Base-by-base conservation (phyloP, 2,888 invertebrate genomes). In the Synanthedon myopaeformis region DNA sequence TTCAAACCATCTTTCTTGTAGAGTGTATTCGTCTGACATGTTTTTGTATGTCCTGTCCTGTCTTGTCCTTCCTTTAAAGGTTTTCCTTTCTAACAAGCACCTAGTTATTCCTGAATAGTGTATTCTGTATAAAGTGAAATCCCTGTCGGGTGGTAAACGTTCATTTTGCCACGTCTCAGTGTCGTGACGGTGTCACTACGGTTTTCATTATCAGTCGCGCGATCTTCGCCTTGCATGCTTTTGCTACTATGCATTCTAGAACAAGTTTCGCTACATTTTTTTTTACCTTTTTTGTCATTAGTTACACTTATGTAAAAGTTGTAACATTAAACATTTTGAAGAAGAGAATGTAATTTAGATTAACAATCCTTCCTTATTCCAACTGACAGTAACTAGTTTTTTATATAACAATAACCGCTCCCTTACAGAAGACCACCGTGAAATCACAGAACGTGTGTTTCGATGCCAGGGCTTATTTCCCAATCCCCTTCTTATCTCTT, bases 201-300 rank as follows among this genome's bases (percentile, higher is more conserved):
- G 52, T 41, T 51, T 57, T 54, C 52, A 56, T 57, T 66, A 67
- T 67, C 66, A 57, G 59, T 62, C 56, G 59, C 64, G 61, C 67
- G 56, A 70, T 70, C 69, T 56, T 61, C 61, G 55, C 57, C 55
- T 59, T 51, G 57, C 60, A 51, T 62, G 62, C 53, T 50, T 57
- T 62, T 60, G 45, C 45, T 45, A 45, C 45, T 45, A 45, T 45
- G 45, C n/a, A 45, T 45, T 45, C 45, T 45, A 45, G 45, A 45
- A 45, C 45, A 13, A 13, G 45, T 45, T 45, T 45, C 45, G n/a
- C 14, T 14, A 45, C n/a, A 45, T 45, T 3, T 45, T 45, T 45
- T 45, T n/a, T n/a, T n/a, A 12, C 13, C n/a, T 45, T 45, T 12
- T 45, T 13, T 13, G 8, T 45, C 8, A 14, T 45, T 45, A 35